Evolutionary conservation across 2,797 vertebrate genomes (phyloP).

Genomic region (Pagetopsis macropterus): DNA sequence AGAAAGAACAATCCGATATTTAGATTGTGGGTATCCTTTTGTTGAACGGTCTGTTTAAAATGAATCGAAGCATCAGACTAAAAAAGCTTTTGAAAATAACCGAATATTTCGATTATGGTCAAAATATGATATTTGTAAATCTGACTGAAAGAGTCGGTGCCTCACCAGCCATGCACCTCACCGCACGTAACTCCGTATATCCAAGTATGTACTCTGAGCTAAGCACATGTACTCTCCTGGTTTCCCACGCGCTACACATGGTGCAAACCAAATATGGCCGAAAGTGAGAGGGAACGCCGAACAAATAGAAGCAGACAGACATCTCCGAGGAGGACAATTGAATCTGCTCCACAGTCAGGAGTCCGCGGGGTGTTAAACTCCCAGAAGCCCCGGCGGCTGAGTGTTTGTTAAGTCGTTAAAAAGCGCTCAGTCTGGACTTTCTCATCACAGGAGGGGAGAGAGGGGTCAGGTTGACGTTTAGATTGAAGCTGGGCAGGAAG

Average conservation of each 20-base stretch:
- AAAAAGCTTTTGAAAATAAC: no score
- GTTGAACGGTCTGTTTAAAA: no score
- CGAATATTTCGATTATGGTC: no score
- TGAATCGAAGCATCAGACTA: no score
- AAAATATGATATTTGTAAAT: no score
- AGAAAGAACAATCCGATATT: no score
- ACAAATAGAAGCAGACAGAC: constrained; percentile 45
- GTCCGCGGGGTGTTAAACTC: constrained; percentile 39
- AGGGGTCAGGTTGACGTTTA: constrained; percentile 73
- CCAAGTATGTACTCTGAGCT: constrained; percentile 9
- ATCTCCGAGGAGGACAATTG: constrained; percentile 37
- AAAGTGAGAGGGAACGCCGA: constrained; percentile 24
- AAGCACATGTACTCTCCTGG: constrained; percentile 24
- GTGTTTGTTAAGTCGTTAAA: constrained; percentile 80
- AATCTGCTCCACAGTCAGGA: constrained; percentile 28
- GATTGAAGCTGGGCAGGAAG: constrained; percentile 56
- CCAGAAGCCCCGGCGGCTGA: constrained; percentile 38
- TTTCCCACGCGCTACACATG: constrained; percentile 54
- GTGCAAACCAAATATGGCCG: constrained; percentile 41
- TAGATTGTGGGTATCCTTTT: no score
- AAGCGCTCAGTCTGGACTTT: constrained; percentile 78
- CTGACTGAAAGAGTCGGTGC: no score
- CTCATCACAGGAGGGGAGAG: constrained; percentile 66
- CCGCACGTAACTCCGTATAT: not conserved
- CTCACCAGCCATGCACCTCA: no score